Conservation (phyloP, 2,888 invertebrate genomes). For the Noctua comes region DNA sequence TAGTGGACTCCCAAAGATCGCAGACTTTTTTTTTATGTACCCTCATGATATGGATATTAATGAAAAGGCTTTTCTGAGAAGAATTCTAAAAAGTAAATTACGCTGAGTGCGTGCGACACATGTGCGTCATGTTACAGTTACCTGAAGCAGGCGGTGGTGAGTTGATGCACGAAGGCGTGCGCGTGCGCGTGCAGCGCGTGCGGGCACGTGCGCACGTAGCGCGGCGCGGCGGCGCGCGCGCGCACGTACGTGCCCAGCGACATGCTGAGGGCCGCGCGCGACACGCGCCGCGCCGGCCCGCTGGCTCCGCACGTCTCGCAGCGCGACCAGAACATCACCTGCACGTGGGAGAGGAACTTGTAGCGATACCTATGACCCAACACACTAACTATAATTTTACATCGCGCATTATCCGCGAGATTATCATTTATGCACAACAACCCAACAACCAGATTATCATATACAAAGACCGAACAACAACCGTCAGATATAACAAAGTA, state of each 20-base stretch:
- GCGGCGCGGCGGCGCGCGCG: conserved; percentile 88
- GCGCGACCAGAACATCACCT: conserved; percentile 96
- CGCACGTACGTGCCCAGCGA: conserved; percentile 86
- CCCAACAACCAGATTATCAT: too few relatives aligned
- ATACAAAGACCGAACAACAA: too few relatives aligned
- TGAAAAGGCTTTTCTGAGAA: too few relatives aligned
- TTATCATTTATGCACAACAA: too few relatives aligned
- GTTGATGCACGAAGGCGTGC: conserved; percentile 96
- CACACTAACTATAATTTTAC: neutral
- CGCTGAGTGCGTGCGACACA: too few relatives aligned
- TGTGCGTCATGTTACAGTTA: conserved; percentile 89
- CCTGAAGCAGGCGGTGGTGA: conserved; percentile 95
- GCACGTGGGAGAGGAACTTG: neutral
- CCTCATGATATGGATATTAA: too few relatives aligned
- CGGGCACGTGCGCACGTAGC: conserved; percentile 86
- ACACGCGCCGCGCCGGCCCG: conserved; percentile 90
- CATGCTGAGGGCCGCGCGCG: conserved; percentile 84
- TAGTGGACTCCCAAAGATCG: too few relatives aligned
- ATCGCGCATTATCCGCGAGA: too few relatives aligned
- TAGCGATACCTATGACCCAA: neutral
- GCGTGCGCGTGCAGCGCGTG: conserved; percentile 97
- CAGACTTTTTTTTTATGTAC: too few relatives aligned
- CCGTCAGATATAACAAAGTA: too few relatives aligned
- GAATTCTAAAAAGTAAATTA: too few relatives aligned
- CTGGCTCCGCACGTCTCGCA: conserved; percentile 90